Percentiles rank a stretch among this genome's conserved stretches.
Evolutionary conservation across 2,888 invertebrate genomes (phyloP).

Genomic region (Tupiocoris notatus): DNA sequence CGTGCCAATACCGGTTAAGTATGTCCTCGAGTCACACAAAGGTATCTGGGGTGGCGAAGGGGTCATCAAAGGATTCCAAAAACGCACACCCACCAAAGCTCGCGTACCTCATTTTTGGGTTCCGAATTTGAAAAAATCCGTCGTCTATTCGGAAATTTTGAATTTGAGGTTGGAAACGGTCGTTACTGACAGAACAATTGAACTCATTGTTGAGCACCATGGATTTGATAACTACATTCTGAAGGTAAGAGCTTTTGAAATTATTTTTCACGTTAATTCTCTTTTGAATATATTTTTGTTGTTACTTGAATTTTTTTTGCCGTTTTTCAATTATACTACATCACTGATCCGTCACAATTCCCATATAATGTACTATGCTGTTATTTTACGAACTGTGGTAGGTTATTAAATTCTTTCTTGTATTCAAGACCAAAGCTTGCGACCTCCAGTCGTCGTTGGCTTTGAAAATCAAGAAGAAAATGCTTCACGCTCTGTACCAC

Average conservation of each 20-base stretch:
- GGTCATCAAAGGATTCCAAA: constrained; percentile 81
- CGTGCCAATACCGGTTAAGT: constrained; percentile 70
- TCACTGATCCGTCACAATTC: no score
- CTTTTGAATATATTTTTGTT: no score
- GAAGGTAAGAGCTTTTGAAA: no score
- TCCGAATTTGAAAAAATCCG: constrained; percentile 73
- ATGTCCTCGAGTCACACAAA: constrained; percentile 73
- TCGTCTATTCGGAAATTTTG: constrained; percentile 87
- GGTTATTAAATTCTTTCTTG: constrained; percentile 4
- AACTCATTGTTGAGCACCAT: constrained; percentile 81
- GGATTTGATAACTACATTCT: constrained; percentile 95
- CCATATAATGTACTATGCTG: no score
- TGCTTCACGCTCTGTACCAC: constrained; percentile 69
- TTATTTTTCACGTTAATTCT: no score
- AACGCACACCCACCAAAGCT: constrained; percentile 56
- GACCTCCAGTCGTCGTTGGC: constrained; percentile 86
- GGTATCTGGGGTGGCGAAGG: constrained; percentile 98
- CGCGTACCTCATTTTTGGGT: constrained; percentile 86
- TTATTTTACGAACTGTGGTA: no score
- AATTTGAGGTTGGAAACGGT: constrained; percentile 78
- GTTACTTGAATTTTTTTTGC: no score
- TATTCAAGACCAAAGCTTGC: constrained; percentile 81
- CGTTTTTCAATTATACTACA: no score
- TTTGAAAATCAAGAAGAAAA: constrained; percentile 78
- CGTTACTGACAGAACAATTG: constrained; percentile 79